Conservation (phyloP, 2,888 invertebrate species). For the Altica lythri region DNA sequence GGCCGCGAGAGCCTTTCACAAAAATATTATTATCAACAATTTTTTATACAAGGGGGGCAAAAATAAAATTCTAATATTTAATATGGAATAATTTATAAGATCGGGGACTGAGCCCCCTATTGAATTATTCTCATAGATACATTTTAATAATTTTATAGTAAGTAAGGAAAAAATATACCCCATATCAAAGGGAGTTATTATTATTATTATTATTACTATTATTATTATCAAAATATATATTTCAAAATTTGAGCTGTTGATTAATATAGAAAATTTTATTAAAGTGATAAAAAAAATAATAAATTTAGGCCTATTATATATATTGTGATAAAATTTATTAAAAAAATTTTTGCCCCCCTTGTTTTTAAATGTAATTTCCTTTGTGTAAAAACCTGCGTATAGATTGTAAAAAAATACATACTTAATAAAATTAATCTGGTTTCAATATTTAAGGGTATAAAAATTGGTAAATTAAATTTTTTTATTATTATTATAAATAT, state of each 20-base stretch:
- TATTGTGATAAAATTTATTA: background rate
- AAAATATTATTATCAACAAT: too few relatives aligned
- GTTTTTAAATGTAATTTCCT: constrained; percentile 22
- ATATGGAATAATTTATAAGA: too few relatives aligned
- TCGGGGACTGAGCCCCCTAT: too few relatives aligned
- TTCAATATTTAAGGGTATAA: background rate
- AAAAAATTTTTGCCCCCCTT: constrained; percentile 1
- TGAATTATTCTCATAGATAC: too few relatives aligned
- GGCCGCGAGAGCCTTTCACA: too few relatives aligned
- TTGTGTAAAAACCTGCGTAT: constrained; percentile 22
- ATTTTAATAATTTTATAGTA: too few relatives aligned
- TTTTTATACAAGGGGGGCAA: too few relatives aligned
- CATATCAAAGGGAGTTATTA: background rate
- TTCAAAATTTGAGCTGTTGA: background rate
- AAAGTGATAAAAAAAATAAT: background rate
- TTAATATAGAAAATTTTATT: background rate
- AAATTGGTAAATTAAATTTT: background rate
- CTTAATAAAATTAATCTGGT: too few relatives aligned
- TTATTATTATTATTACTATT: background rate
- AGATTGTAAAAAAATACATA: background rate
- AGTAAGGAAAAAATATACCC: background rate
- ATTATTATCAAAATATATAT: background rate
- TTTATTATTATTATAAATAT: background rate
- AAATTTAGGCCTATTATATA: background rate
- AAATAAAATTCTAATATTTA: too few relatives aligned